Base-by-base conservation (phyloP, 2,113 vertebrate species). In the Marmota monax region DNA sequence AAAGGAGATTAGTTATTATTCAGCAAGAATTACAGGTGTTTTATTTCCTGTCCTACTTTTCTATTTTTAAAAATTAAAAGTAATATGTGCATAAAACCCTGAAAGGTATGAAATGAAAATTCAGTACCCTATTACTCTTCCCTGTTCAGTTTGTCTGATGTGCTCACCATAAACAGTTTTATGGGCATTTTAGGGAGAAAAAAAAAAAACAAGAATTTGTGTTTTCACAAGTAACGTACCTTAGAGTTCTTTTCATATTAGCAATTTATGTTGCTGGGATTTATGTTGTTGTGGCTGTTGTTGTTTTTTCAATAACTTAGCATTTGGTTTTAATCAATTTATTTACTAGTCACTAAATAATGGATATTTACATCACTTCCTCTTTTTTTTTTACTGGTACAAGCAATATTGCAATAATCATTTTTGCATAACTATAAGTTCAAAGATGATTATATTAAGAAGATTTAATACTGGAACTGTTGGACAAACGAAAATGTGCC, bases 81-180 rank as follows among this genome's bases (percentile, higher is more conserved):
- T 63, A 83, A 69, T 27, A 80, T 1, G 61, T 7, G 29, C 42
- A 42, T 39, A 8, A 7, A 84, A 61, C 48, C 82, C 77, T 32
- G 13, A 88, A 92, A 88, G 2, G 27, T 42, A 58, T 39, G 34
- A 93, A 82, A 96, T 11, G 39, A 93, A 83, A 91, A 69, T 11
- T 22, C 63, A 80, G 20, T 5, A 48, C 16, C 22, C 70, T 23
- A 65, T 51, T 70, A 23, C 5, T 77, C 16, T 48, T 87, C 20
- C 42, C 45, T 34, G 13, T 20, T 51, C 27, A n/a, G 58, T n/a
- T 27, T 42, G 56, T 73, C n/a, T 48, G 5, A 37, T 12, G n/a
- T n/a, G 37, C 42, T 79, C n/a, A 48, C 8, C 39, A 82, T 61
- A 69, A 42, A 53, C 45, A 45, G 37, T 61, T 84, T 84, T 70